phyloP scores from a whole-genome alignment of 1,140 invertebrate genomes.

The Melitaea cinxia region DNA sequence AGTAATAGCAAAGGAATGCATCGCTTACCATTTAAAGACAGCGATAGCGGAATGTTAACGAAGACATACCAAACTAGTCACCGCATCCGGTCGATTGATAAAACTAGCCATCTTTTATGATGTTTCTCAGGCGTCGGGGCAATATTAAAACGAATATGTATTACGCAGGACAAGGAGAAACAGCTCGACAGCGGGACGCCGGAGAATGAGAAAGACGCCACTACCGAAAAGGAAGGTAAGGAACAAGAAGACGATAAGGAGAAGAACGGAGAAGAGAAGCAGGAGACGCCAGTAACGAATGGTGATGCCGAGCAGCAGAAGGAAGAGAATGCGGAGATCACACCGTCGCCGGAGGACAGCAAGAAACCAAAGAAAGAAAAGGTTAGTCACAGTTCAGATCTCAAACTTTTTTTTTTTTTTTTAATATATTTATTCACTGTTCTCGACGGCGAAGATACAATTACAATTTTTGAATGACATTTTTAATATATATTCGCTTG shows the following conservation, averaged over 20 bases:
- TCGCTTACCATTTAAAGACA: constrained; percentile 17
- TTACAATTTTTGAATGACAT: too few relatives aligned
- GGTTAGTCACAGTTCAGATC: constrained; percentile 58
- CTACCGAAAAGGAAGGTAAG: constrained; percentile 84
- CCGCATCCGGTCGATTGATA: constrained; percentile 7
- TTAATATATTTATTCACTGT: too few relatives aligned
- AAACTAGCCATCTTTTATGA: not conserved
- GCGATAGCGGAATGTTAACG: constrained; percentile 21
- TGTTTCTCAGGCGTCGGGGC: not conserved
- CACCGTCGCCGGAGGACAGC: constrained; percentile 85
- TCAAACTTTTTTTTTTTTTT: too few relatives aligned
- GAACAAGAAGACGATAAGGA: constrained; percentile 60
- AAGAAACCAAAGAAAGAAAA: constrained; percentile 91
- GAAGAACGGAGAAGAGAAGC: constrained; percentile 54
- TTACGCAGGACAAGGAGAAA: constrained; percentile 84
- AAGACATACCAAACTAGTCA: constrained; percentile 21
- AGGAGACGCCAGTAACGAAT: constrained; percentile 58
- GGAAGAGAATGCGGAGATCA: constrained; percentile 81
- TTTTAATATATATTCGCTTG: too few relatives aligned
- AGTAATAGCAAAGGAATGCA: constrained; percentile 13
- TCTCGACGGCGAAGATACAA: too few relatives aligned
- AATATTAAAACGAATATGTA: not conserved
- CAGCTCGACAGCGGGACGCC: constrained; percentile 83
- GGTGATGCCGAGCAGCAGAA: constrained; percentile 78
- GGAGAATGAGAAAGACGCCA: constrained; percentile 86